Evolutionary conservation across 2,113 vertebrate species (phyloP), one percentile per base, ranked within the genome.

Genomic region (Acanthochromis polyacanthus): DNA sequence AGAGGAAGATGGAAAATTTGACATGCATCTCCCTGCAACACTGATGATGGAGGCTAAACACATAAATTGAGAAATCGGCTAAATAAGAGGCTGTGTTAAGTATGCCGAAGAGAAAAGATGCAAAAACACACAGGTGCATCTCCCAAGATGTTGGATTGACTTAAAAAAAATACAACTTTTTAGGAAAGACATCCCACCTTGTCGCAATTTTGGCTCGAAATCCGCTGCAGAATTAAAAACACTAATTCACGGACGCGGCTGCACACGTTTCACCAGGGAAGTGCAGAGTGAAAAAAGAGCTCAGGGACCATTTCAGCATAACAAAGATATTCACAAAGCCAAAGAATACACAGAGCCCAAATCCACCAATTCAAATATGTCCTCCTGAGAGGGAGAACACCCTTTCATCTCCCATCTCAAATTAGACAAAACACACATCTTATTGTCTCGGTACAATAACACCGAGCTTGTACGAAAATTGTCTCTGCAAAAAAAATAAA

Each of bases 141-240:
- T 55, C 36, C 20, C 38, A 68, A 36, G 32, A 43, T 71, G 43
- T 84, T 81, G 6, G 52, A 80, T 69, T 81, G 67, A 63, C 48
- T 30, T 63, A 62, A 72, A 23, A 10, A 80, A 60, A 61, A 58
- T 60, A 55, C 7, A 19, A 7, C 7, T 36, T 36, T 36, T 36
- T 56, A 74, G 79, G 60, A 84, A 43, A 43, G 40, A 43, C 4
- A 51, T n/a, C 17, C 32, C 48, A 76, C 77, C 82, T 84, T 69
- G 80, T 86, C 88, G 92, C 58, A 86, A 83, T 83, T 85, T 82
- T 91, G 88, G 81, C 70, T 84, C 56, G 20, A 71, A 71, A 76
- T 82, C 80, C 80, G 81, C 74, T 40, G 68, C 69, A 80, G 55
- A 84, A 83, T 84, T 64, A 86, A 62, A 62, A 78, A 62, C 69